A percentile compares a stretch with the other conserved stretches of the same genome.
These are phyloP conservation scores for Nowickia ferox DNA, from an alignment of 2,888 invertebrate species.

Conservation along the genomic window DNA sequence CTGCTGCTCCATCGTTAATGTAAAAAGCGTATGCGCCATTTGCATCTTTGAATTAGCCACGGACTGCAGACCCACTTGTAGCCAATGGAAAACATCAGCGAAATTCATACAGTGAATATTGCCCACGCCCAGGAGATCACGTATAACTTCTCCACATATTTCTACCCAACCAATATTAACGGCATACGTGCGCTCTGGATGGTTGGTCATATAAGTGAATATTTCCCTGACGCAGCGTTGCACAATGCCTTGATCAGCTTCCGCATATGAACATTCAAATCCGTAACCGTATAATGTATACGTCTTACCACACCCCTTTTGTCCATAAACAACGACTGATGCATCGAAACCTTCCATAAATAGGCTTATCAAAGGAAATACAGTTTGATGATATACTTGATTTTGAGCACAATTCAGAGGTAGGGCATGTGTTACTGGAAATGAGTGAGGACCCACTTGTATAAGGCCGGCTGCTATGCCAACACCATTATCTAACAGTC, in stretches of 20 bases:
- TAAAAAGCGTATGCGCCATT: slow-evolving; percentile 86
- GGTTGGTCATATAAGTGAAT: slow-evolving; percentile 87
- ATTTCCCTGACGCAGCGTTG: slow-evolving; percentile 89
- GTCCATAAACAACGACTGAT: slow-evolving; percentile 89
- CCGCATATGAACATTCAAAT: slow-evolving; percentile 85
- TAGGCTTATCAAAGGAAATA: slow-evolving; percentile 87
- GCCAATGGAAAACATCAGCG: slow-evolving; percentile 88
- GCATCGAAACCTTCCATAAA: slow-evolving; percentile 90
- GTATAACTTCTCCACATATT: slow-evolving; percentile 87
- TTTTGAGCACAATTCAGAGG: slow-evolving; percentile 87
- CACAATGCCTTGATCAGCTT: slow-evolving; percentile 87
- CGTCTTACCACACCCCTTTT: slow-evolving; percentile 88
- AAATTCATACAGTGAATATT: slow-evolving; percentile 86
- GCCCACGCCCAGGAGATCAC: slow-evolving; percentile 84
- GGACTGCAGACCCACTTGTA: slow-evolving; percentile 86
- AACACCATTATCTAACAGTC: slow-evolving; percentile 74
- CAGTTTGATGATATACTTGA: slow-evolving; percentile 86
- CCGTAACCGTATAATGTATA: slow-evolving; percentile 90
- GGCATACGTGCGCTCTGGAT: slow-evolving; percentile 86
- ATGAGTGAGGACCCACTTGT: slow-evolving; percentile 82
- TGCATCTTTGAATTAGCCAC: slow-evolving; percentile 84
- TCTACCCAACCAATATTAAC: slow-evolving; percentile 90
- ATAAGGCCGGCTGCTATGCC: slow-evolving; percentile 81
- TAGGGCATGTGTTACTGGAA: slow-evolving; percentile 85
- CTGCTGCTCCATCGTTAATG: slow-evolving; percentile 89